These are phyloP conservation scores for Sinocyclocheilus anophthalmus DNA, from an alignment of 2,113 vertebrate genomes.

Conservation along the genomic window DNA sequence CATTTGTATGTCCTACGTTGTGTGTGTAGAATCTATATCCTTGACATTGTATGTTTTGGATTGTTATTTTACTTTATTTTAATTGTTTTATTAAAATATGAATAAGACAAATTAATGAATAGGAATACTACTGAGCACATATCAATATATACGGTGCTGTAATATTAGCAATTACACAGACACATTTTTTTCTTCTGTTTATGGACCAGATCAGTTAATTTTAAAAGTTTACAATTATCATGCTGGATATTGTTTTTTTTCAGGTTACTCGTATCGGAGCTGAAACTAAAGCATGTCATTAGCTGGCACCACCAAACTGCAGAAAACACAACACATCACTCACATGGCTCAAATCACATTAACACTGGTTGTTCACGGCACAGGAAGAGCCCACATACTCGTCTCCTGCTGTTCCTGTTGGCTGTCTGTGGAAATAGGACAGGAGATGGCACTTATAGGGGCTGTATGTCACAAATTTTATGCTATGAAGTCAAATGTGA, in stretches of 20 bases:
- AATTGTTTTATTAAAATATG: too few relatives aligned
- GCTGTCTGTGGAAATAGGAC: conserved; percentile 36
- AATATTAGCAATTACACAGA: background rate
- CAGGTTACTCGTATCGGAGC: background rate
- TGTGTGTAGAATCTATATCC: background rate
- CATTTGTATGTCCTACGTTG: background rate
- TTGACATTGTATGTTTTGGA: background rate
- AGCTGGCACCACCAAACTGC: background rate
- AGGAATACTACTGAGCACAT: background rate
- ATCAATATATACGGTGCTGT: background rate
- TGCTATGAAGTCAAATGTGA: background rate
- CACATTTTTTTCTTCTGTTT: background rate
- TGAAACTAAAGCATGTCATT: conserved; percentile 15
- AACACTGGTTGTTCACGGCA: conserved; percentile 28
- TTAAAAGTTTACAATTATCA: background rate
- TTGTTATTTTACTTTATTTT: too few relatives aligned
- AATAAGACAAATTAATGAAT: background rate
- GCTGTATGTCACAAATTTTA: background rate
- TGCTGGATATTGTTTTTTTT: background rate
- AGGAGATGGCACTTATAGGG: conserved; percentile 25
- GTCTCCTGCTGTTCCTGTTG: conserved; percentile 23
- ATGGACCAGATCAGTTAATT: background rate
- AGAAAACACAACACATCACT: conserved; percentile 9
- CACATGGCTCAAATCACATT: conserved; percentile 24
- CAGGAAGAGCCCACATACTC: conserved; percentile 22